Conservation (phyloP, 2,888 invertebrate genomes). For the Tinea trinotella region DNA sequence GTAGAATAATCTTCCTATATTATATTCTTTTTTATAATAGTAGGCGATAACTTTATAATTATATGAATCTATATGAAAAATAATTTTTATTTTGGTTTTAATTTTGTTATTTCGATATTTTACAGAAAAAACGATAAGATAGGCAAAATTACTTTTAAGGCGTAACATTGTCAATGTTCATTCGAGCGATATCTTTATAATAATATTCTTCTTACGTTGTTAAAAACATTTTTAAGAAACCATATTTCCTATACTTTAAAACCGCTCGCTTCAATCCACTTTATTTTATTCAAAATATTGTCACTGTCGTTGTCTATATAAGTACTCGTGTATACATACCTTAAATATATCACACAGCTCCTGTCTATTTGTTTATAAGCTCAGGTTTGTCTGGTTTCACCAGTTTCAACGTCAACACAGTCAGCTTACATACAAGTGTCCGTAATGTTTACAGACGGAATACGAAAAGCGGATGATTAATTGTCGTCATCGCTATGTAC, state of each 20-base stretch:
- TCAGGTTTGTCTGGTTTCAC: background rate
- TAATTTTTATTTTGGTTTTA: background rate
- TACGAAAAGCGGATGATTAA: background rate
- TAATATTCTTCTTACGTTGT: background rate
- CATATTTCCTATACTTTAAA: too few species aligned
- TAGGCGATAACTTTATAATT: too few species aligned
- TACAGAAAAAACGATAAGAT: slow-evolving; percentile 10
- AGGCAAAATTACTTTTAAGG: background rate
- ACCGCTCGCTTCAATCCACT: too few species aligned
- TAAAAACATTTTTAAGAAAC: too few species aligned
- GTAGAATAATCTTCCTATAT: too few species aligned
- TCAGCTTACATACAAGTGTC: background rate
- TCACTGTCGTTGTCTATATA: too few species aligned
- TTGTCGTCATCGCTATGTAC: background rate
- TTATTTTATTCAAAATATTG: too few species aligned
- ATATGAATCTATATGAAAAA: background rate
- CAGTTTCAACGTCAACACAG: background rate
- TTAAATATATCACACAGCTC: too few species aligned
- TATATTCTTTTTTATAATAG: too few species aligned
- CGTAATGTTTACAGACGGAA: background rate
- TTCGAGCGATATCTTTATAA: slow-evolving; percentile 14
- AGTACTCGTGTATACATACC: too few species aligned
- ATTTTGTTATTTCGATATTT: slow-evolving; percentile 4
- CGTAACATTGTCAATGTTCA: slow-evolving; percentile 6
- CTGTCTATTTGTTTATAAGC: background rate